These are phyloP conservation scores for Anticlea derivata DNA, from an alignment of 2,888 invertebrate genomes.

Conservation along the genomic window DNA sequence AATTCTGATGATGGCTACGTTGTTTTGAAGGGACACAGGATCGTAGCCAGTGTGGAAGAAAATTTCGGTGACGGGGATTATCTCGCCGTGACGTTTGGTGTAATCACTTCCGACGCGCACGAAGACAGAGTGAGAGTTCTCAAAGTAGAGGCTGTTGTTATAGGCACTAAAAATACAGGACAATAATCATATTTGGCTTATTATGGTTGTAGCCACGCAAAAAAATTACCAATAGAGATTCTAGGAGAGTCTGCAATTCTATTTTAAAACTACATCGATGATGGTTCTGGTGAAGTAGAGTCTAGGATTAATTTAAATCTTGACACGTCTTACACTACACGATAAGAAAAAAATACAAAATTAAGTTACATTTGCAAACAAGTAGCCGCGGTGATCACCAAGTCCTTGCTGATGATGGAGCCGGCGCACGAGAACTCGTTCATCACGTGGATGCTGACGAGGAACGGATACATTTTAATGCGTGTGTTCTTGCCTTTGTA, in stretches of 20 bases:
- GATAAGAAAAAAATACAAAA: too few species aligned
- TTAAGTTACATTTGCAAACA: conserved; percentile 51
- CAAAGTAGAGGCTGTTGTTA: conserved; percentile 32
- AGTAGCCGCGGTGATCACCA: conserved; percentile 54
- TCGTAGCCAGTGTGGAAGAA: conserved; percentile 50
- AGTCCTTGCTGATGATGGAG: conserved; percentile 45
- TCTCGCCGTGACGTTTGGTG: conserved; percentile 39
- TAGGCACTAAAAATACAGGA: conserved; percentile 41
- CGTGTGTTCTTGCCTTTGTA: conserved; percentile 36
- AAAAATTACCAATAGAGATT: background rate
- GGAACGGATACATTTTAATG: conserved; percentile 44
- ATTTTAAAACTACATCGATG: background rate
- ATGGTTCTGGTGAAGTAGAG: too few species aligned
- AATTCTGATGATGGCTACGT: conserved; percentile 47
- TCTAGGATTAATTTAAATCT: too few species aligned
- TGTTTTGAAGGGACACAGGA: conserved; percentile 41
- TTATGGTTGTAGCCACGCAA: too few species aligned
- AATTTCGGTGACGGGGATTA: conserved; percentile 38
- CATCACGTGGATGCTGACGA: conserved; percentile 46
- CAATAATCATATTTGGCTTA: too few species aligned
- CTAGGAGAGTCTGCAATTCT: too few species aligned
- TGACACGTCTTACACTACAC: too few species aligned
- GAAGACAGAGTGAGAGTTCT: conserved; percentile 34
- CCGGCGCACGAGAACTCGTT: conserved; percentile 47
- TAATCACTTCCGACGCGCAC: conserved; percentile 50